Evolutionary conservation across 2,888 invertebrate species (phyloP), one percentile per base, ranked within the genome.

Genomic region (Hyposoter didymator): DNA sequence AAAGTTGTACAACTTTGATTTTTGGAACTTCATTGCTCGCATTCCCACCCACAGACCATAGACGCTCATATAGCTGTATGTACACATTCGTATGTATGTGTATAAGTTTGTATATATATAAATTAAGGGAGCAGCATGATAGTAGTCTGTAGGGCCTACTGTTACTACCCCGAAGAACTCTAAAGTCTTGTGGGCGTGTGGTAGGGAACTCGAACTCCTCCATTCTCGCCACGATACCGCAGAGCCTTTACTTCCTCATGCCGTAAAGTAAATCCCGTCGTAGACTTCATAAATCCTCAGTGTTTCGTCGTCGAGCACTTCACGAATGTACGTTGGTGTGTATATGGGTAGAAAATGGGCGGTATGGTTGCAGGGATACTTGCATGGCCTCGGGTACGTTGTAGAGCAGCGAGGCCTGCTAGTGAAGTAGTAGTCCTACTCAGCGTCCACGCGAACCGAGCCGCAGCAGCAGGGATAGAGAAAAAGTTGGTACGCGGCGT

Each of bases 201-300:
- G 75, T 78, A 83, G 82, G 73, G 76, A 84, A 84, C 82, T 86
- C 76, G 78, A 69, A 70, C 67, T 74, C 78, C 49, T 67, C 28
- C 80, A 67, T 22, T 47, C 59, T 79, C 22, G 62, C 70, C 78
- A 45, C 32, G 49, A 76, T 22, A 78, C 52, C 17, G 66, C 62
- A 81, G 52, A 78, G 49, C 83, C 55, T 66, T 75, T 67, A 52
- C 81, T 79, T 64, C 72, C 85, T 39, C 75, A 80, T 84, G 78
- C 82, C 82, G 85, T 85, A 84, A 86, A 88, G 86, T 87, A 88
- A 88, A 88, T 88, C 88, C 87, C 82, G 78, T 82, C 86, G 84
- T 72, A 85, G 86, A 83, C 83, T 81, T 83, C 87, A 88, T 88
- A 88, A 88, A 88, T 88, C 84, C 84, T 87, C 62, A 52, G 82